phyloP scores from a whole-genome alignment of 2,888 invertebrate genomes.

The Abscondita cerata region DNA sequence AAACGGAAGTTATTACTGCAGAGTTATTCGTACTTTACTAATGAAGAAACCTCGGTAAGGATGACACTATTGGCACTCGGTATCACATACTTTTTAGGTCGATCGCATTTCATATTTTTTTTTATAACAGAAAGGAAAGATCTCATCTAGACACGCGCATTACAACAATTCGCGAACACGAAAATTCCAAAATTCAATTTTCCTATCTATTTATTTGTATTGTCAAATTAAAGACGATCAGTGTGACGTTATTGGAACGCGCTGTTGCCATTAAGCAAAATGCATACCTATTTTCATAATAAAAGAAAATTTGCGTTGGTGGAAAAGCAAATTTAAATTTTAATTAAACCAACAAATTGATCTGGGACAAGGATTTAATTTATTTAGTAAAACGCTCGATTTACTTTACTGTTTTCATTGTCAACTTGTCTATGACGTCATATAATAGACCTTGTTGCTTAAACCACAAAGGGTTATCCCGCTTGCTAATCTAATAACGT shows the following conservation, averaged over 20 bases:
- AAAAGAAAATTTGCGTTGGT: too few species aligned
- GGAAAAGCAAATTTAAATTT: conserved; percentile 16
- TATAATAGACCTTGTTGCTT: conserved; percentile 40
- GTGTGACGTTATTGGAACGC: conserved; percentile 42
- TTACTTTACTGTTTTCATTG: conserved; percentile 40
- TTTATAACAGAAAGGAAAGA: too few species aligned
- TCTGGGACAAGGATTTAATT: conserved; percentile 41
- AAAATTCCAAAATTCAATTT: too few species aligned
- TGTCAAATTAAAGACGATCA: conserved; percentile 32
- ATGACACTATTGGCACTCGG: conserved; percentile 38
- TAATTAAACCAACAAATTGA: conserved; percentile 9
- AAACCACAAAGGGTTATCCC: conserved; percentile 42
- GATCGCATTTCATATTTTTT: not conserved
- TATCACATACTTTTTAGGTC: conserved; percentile 10
- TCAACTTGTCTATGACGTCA: conserved; percentile 42
- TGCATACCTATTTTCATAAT: not conserved
- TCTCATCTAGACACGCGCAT: too few species aligned
- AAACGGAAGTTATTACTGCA: conserved; percentile 34
- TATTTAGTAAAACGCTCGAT: conserved; percentile 24
- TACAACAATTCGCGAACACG: too few species aligned
- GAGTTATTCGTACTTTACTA: conserved; percentile 33
- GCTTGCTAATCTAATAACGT: conserved; percentile 19
- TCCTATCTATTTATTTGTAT: not conserved
- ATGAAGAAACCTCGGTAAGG: conserved; percentile 49
- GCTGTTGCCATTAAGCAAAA: conserved; percentile 37